Evolutionary conservation across 2,797 vertebrate genomes (phyloP).

Genomic region (Gobionotothen gibberifrons): DNA sequence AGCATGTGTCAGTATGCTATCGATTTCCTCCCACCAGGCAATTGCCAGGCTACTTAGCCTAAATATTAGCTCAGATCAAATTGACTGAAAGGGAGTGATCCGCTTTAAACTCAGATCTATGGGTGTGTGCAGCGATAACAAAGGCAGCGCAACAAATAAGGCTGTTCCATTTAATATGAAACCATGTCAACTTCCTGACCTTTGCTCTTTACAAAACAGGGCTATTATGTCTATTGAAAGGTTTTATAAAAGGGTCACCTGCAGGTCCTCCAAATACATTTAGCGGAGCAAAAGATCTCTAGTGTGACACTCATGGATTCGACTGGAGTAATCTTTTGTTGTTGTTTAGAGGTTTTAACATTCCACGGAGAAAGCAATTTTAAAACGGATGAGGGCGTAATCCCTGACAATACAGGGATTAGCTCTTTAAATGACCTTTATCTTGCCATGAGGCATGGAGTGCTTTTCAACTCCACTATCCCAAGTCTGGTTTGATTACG

Average conservation of each 20-base stretch:
- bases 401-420: conserved; percentile 83
- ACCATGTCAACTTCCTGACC: conserved; percentile 32
- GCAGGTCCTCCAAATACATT: conserved; percentile 56
- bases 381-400: conserved; percentile 82
- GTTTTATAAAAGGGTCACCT: conserved; percentile 65
- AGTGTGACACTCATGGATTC: conserved; percentile 65
- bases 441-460: conserved; percentile 73
- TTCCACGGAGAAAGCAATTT: conserved; percentile 82
- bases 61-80: conserved; percentile 72
- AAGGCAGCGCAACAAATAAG: conserved; percentile 8
- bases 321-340: conserved; percentile 78
- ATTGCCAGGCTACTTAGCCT: conserved; percentile 73
- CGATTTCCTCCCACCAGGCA: conserved; percentile 68
- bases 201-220: conserved; percentile 24
- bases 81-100: conserved; percentile 53
- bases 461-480: conserved; percentile 72
- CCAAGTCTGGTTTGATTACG: conserved; percentile 71
- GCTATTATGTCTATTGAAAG: conserved; percentile 50
- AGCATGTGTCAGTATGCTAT: conserved; percentile 60
- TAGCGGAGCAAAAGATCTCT: conserved; percentile 45
- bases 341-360: conserved; percentile 79
- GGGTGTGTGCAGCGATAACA: conserved; percentile 21
- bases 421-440: conserved; percentile 84
- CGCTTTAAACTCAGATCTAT: conserved; percentile 34
- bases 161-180: neutral